Base-by-base conservation (phyloP, 2,888 invertebrate species). In the Acronicta alni region DNA sequence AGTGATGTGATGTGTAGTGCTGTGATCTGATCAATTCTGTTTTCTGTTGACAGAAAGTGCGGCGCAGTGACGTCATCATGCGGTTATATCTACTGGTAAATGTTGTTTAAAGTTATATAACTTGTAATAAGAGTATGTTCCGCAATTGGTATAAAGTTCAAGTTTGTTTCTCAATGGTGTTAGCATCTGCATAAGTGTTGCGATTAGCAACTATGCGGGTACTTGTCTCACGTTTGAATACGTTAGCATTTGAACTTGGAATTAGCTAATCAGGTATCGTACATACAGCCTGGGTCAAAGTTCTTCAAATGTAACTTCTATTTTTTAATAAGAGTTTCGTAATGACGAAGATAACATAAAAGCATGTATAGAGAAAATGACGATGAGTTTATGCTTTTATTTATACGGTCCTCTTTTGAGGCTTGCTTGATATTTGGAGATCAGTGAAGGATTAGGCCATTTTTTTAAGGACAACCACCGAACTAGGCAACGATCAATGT, bases 21-120 rank as follows among this genome's bases (percentile, higher is more conserved):
- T 48, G 82, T 84, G 82, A 41, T 76, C 79, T 85, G 82, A 75
- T 72, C 35, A 77, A 81, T 79, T 89, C 84, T 89, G 86, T 89
- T 89, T 91, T 90, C 85, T 90, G 87, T 93, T 91, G 90, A 89
- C 93, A 93, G 93, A 89, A 79, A 84, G 85, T 84, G 82, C 83
- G 58, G 77, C 79, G 78, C 84, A 76, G 80, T 81, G 80, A 83
- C 75, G 70, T 73, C 87, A 87, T 77, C 81, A 93, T 93, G 93
- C 91, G 90, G 91, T 89, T 92, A 86, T 80, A 85, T 82, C 75
- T 81, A 72, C 78, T 92, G 92, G 93, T 93, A 92, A 88, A 81
- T 80, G 54, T 64, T 52, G 39, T 68, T 72, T 67, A 58, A 17
- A 55, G 58, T 75, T 65, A 61, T 67, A 59, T 67, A 67, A 74